phyloP scores from a whole-genome alignment of 2,888 invertebrate species.

The Coelopa pilipes region DNA sequence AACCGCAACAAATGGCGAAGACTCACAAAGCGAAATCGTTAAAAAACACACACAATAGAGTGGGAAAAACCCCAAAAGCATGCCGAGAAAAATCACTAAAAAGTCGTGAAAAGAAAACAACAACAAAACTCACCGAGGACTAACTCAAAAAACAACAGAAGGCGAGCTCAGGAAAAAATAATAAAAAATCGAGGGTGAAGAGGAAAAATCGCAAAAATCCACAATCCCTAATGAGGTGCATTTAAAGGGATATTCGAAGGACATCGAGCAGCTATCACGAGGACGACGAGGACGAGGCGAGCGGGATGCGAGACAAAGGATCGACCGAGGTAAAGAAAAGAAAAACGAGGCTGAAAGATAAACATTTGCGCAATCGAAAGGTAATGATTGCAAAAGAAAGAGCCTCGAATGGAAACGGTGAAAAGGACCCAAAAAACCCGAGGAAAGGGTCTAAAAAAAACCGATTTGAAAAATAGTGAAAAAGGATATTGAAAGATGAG shows the following conservation, averaged over 20 bases:
- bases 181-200: slow-evolving; percentile 41
- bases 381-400: slow-evolving; percentile 39
- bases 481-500: background rate
- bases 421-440: background rate
- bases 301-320: slow-evolving; percentile 3
- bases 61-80: background rate
- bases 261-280: background rate
- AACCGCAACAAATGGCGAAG: slow-evolving; percentile 52
- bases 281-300: slow-evolving; percentile 4
- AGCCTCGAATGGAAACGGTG: background rate
- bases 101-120: slow-evolving; percentile 39
- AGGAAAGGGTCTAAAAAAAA: background rate
- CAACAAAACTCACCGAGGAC: slow-evolving; percentile 42
- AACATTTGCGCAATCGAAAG: slow-evolving; percentile 44
- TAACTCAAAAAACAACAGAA: too few relatives aligned
- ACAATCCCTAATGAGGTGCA: slow-evolving; percentile 41
- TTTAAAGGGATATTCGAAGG: slow-evolving; percentile 14
- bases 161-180: too few relatives aligned
- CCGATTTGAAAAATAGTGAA: background rate
- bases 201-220: slow-evolving; percentile 32
- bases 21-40: slow-evolving; percentile 42
- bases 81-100: background rate
- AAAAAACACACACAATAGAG: slow-evolving; percentile 19
- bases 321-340: slow-evolving; percentile 23
- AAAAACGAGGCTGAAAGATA: slow-evolving; percentile 32